Percentiles rank a stretch among this genome's conserved stretches.
Evolutionary conservation across 2,888 invertebrate species (phyloP).

Genomic region (Bugulina stolonifera): DNA sequence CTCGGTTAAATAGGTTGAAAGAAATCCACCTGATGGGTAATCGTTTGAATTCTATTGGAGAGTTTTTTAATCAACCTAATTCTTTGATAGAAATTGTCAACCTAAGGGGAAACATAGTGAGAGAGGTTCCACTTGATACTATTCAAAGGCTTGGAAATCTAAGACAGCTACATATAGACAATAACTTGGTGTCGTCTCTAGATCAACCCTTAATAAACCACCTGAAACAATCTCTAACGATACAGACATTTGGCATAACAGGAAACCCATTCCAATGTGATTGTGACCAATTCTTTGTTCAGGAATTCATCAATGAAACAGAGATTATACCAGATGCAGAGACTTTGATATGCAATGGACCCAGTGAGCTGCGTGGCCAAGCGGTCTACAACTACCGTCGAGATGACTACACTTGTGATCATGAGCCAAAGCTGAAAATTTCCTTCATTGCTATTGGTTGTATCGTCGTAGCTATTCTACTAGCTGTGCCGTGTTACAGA

Average conservation of each 20-base stretch:
- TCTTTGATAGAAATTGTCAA: neutral
- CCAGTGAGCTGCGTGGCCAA: neutral
- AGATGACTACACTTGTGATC: neutral
- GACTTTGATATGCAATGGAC: neutral
- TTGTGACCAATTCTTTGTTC: slow-evolving; percentile 1
- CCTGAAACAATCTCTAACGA: neutral
- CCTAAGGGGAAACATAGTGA: neutral
- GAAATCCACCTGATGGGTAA: neutral
- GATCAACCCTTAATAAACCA: neutral
- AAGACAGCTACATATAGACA: neutral
- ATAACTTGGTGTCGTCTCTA: neutral
- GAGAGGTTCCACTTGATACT: neutral
- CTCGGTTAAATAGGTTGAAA: neutral
- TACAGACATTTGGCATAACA: neutral
- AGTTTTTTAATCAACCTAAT: neutral
- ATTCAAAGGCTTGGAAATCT: neutral
- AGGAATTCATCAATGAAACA: neutral
- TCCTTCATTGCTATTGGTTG: neutral
- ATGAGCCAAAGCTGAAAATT: neutral
- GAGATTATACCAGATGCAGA: neutral
- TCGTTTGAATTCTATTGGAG: neutral
- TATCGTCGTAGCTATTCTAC: neutral
- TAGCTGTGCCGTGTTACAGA: neutral
- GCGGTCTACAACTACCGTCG: neutral
- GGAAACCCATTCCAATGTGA: neutral